A percentile compares a stretch with the other conserved stretches of the same genome.
Evolutionary conservation across 1,140 invertebrate genomes (phyloP).

Genomic region (Camponotus pennsylvanicus): DNA sequence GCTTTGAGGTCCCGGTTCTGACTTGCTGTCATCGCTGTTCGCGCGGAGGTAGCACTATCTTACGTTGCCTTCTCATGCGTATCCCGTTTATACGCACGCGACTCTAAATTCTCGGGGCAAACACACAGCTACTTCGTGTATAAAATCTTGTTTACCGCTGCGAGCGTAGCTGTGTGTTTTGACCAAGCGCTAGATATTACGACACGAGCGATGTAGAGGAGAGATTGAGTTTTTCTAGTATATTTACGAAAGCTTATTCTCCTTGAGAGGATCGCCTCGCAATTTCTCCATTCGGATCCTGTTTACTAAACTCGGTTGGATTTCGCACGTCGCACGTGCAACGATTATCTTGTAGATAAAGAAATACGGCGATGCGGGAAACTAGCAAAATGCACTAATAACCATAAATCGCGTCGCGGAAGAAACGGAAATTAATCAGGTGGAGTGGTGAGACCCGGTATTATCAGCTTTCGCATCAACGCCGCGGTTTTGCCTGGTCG

Average conservation of each 20-base stretch:
- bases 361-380: not conserved
- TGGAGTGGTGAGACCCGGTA: conserved; percentile 69
- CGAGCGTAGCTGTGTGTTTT: conserved; percentile 22
- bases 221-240: not conserved
- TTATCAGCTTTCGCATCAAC: conserved; percentile 77
- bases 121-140: not conserved
- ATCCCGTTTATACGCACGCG: not conserved
- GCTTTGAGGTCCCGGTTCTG: conserved; percentile 68
- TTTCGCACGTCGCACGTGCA: conserved; percentile 1
- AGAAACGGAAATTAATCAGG: conserved; percentile 76
- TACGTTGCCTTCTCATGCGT: not conserved
- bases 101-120: conserved; percentile 25
- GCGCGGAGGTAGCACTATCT: not conserved
- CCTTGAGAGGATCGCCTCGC: not conserved
- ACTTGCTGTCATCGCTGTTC: conserved; percentile 34
- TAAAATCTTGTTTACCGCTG: conserved; percentile 29
- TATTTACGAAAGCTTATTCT: conserved; percentile 2
- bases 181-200: conserved; percentile 25
- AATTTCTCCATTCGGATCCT: conserved; percentile 16
- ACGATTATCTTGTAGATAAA: conserved; percentile 35
- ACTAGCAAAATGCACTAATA: conserved; percentile 55
- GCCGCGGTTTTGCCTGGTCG: conserved; percentile 68
- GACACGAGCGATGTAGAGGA: not conserved
- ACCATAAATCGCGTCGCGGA: conserved; percentile 58
- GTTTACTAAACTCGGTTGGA: conserved; percentile 22